Base-by-base conservation (phyloP, 2,797 vertebrate species). In the Cossypha heuglini region DNA sequence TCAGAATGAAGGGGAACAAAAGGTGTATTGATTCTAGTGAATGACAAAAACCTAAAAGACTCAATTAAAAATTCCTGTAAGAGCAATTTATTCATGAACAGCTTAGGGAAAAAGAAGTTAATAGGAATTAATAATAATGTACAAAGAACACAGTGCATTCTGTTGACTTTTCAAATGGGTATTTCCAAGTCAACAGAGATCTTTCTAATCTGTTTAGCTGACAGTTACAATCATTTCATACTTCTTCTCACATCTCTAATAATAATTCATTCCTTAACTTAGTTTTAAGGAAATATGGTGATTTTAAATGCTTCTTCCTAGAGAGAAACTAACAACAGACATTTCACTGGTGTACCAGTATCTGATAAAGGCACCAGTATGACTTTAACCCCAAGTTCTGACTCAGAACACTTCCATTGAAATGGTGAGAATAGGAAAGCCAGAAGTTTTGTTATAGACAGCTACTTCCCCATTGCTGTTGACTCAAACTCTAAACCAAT, bases 1-100 rank as follows among this genome's bases (percentile, higher is more conserved):
- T 91, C 68, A 88, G 43, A 90, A 72, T 28, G 66, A 91, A 88
- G 46, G 11, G 35, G 79, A 94, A 96, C 95, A 94, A 95, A 96
- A 96, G 87, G 64, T 86, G 81, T 86, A 93, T 83, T 96, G 96
- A 96, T 83, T 72, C 86, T 22, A 42, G 26, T 85, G 59, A 95
- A 77, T 71, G 67, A 81, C 89, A 93, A 86, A 81, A 94, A 95
- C 54, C 43, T 93, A n/a, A 75, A 91, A 90, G 75, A 83, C 17
- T 73, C 51, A 52, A 94, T 88, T 71, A 87, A 94, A 95, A 95
- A 89, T 83, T 93, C 74, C 86, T 74, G 8, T 66, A 89, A 88
- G 35, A 91, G 38, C 57, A 85, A 95, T 74, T 93, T 96, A 93
- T 89, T 96, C 83, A 82, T 54, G 33, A 91, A 77, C 54, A 88